These are phyloP conservation scores for Ailurus styani DNA, from an alignment of 2,113 vertebrate species.

Conservation along the genomic window DNA sequence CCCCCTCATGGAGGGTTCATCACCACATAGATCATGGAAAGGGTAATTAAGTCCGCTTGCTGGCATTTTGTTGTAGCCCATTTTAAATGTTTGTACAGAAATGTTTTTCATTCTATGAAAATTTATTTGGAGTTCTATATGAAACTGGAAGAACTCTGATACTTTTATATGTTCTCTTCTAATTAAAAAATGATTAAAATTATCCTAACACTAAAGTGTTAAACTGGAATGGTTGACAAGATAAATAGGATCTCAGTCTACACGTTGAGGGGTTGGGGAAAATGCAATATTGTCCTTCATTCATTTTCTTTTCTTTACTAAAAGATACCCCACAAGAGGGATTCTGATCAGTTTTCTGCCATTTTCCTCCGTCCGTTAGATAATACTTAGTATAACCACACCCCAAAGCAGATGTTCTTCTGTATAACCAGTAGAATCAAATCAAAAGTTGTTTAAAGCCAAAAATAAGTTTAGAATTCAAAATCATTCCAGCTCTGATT, in stretches of 20 bases:
- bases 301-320: slow-evolving; percentile 54
- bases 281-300: slow-evolving; percentile 55
- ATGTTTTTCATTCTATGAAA: slow-evolving; percentile 77
- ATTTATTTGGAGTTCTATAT: slow-evolving; percentile 81
- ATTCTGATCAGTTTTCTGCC: slow-evolving; percentile 37
- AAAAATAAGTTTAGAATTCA: slow-evolving; percentile 57
- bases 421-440: slow-evolving; percentile 37
- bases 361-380: slow-evolving; percentile 28
- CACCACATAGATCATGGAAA: slow-evolving; percentile 50
- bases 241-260: slow-evolving; percentile 50
- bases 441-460: slow-evolving; percentile 21
- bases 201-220: slow-evolving; percentile 74
- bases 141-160: slow-evolving; percentile 81
- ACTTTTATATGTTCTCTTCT: slow-evolving; percentile 69
- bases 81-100: slow-evolving; percentile 73
- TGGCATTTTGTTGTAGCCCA: slow-evolving; percentile 69
- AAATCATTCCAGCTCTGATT: slow-evolving; percentile 66
- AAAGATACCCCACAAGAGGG: slow-evolving; percentile 2
- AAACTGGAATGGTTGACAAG: slow-evolving; percentile 75
- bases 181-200: slow-evolving; percentile 54
- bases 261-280: slow-evolving; percentile 30
- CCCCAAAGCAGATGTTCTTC: slow-evolving; percentile 57
- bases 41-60: slow-evolving; percentile 39
- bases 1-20: slow-evolving; percentile 60
- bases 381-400: slow-evolving; percentile 23